Evolutionary conservation across 2,888 invertebrate genomes (phyloP), one percentile per base, ranked within the genome.

Genomic region (Noctua pronuba): DNA sequence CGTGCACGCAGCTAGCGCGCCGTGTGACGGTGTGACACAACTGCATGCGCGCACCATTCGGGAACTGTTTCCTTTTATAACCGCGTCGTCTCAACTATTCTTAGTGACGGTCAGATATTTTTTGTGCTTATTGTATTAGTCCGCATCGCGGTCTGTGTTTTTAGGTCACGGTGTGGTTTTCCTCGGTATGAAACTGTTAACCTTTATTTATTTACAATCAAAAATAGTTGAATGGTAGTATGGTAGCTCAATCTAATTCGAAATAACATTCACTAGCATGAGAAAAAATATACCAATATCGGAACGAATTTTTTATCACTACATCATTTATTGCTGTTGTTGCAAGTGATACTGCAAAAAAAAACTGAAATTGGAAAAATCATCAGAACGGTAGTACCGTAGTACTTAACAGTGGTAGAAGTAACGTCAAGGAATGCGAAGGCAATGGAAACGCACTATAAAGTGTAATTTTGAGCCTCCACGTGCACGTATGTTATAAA

Each of bases 401-500:
- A 46, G 31, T 41, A n/a, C 7, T 24, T 35, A 38, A 1, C 3
- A 13, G 16, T 6, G 10, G 2, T 7, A 41, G n/a, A 64, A 65
- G 13, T 8, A 49, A 75, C 35, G 41, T 55, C 49, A 62, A 52
- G 18, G 38, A 65, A 65, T 41, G 38, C 21, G 18, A 28, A 24
- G 46, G 67, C 62, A 84, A 65, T 85, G 85, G 81, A 79, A 76
- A 87, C 76, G 69, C 80, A 71, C 85, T 65, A 69, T 72, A 70
- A 76, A 67, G 67, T 82, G 16, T 77, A 38, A 81, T 84, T 81
- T 68, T 62, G 77, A 73, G 64, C 62, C 77, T 82, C 91, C 92
- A 92, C 92, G 90, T 91, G 93, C 92, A 88, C 84, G 88, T 91
- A 88, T 91, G 64, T 75, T 82, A 89, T 94, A 94, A 95, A 95